phyloP scores from a whole-genome alignment of 2,113 vertebrate genomes.

The Crotalus helleri region DNA sequence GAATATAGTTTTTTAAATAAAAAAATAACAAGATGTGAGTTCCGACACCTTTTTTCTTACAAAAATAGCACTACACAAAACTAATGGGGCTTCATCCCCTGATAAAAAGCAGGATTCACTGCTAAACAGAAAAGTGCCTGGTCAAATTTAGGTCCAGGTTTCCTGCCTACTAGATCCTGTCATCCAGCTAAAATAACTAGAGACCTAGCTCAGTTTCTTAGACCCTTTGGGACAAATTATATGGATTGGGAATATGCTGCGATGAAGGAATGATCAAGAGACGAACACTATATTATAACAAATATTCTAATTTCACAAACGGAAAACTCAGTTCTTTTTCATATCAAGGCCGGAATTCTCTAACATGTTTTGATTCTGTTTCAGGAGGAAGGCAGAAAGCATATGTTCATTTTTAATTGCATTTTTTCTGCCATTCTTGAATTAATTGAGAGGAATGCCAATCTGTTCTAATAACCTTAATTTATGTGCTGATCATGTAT shows the following conservation, averaged over 20 bases:
- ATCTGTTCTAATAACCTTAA: background rate
- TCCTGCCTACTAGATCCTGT: background rate
- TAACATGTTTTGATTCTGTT: background rate
- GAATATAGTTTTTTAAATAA: too few relatives aligned
- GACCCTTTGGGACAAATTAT: background rate
- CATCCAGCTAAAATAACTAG: background rate
- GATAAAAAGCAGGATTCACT: background rate
- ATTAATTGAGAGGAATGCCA: background rate
- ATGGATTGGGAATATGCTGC: background rate
- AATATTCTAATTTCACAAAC: background rate
- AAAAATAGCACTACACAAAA: background rate
- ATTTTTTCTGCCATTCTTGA: background rate
- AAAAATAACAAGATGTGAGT: too few relatives aligned
- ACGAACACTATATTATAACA: background rate
- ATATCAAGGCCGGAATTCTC: background rate
- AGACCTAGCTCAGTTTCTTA: background rate
- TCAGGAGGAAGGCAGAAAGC: background rate
- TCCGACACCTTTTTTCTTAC: too few relatives aligned
- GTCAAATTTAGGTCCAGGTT: background rate
- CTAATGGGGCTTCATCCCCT: background rate
- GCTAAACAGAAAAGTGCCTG: background rate
- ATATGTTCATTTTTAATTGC: background rate
- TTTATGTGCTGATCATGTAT: background rate
- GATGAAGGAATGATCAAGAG: background rate
- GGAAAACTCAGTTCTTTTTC: background rate